Percentiles rank a stretch among this genome's conserved stretches.
phyloP scores from a whole-genome alignment of 2,113 vertebrate genomes.

The Gnathonemus longibarbis region DNA sequence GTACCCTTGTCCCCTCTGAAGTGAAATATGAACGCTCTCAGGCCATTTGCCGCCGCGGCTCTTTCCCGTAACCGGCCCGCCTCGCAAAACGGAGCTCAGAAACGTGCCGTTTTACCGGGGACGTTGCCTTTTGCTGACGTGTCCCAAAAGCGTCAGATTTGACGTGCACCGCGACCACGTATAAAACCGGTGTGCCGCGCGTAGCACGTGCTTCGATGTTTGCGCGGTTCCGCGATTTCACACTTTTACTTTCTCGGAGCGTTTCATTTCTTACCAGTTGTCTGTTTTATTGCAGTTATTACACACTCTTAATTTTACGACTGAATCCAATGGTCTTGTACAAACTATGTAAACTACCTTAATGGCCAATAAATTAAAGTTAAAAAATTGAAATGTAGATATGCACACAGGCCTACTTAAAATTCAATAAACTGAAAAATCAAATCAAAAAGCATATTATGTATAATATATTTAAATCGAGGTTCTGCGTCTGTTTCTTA shows the following conservation, averaged over 20 bases:
- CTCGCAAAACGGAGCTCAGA: neutral
- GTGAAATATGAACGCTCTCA: neutral
- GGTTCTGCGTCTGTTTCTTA: neutral
- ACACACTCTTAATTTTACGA: slow-evolving; percentile 1
- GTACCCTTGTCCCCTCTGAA: slow-evolving; percentile 1
- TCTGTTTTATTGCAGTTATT: neutral
- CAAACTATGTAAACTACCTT: neutral
- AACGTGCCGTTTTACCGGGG: neutral
- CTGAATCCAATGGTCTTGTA: neutral
- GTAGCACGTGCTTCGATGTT: neutral
- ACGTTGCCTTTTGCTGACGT: neutral
- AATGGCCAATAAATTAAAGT: neutral
- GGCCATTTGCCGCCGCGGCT: neutral
- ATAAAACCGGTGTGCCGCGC: neutral
- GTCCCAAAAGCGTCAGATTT: neutral
- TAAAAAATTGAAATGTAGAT: neutral
- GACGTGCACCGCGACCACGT: neutral
- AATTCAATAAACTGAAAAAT: neutral
- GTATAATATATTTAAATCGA: neutral
- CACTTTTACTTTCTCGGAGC: neutral
- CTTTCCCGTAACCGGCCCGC: neutral
- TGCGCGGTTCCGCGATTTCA: neutral
- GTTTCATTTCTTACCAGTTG: neutral
- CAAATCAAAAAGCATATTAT: neutral
- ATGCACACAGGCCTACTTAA: neutral